Evolutionary conservation across 2,797 vertebrate species (phyloP), one percentile per base, ranked within the genome.

Genomic region (Platyrinchus mystaceus): DNA sequence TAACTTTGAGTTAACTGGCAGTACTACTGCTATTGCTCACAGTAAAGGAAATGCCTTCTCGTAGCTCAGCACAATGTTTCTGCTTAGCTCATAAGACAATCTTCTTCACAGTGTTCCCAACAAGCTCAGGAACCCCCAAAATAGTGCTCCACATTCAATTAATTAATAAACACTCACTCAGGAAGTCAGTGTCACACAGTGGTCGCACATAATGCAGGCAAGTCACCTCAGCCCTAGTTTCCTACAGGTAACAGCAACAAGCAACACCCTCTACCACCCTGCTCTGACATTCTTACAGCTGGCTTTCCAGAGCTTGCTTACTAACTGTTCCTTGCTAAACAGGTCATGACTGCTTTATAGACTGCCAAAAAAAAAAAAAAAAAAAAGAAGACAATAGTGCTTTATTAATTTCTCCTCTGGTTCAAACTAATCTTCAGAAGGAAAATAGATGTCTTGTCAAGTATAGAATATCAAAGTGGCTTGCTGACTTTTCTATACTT

Each of bases 281-380:
- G 55, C 50, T 78, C 87, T 91, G 73, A 75, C 66, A 66, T 68
- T 49, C 71, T 91, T 79, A 50, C 36, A 81, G 58, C 58, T 87
- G 66, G 58, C 56, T 92, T 85, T 81, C 47, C 89, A 87, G 66
- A 87, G 69, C 55, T 59, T 75, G 78, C 87, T 83, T 89, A 87
- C 26, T 85, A 95, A 95, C 60, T 49, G 23, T 74, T 95, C 93
- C 94, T 95, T 95, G 92, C 87, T 85, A 78, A 96, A 89, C 91
- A 96, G 92, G 92, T 95, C 89, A 93, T 86, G 91, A 95, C 69
- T 84, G 73, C 67, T 91, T 91, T 74, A 89, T 12, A 78, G 17
- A 18, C 58, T 71, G 34, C 34, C 76, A 87, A 34, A n/a, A 36
- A 58, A 30, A 21, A 30, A 32, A 44, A 34, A 49, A 34, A 20